Evolutionary conservation across 2,113 vertebrate species (phyloP), one percentile per base, ranked within the genome.

Genomic region (Chionodraco myersi): DNA sequence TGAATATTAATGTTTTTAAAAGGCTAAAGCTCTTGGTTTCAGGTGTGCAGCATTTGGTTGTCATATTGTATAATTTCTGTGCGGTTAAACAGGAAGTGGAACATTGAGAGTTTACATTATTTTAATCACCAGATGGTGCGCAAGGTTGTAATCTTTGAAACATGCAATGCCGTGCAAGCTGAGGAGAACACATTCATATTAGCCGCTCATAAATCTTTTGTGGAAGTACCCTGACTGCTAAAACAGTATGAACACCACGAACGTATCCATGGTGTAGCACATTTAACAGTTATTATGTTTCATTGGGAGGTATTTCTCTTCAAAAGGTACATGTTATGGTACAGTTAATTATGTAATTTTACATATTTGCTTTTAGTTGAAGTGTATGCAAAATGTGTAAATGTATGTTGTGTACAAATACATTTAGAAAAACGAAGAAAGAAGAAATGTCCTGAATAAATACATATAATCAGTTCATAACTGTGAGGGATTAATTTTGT

Each of bases 71-170:
- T 48, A 1, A 56, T 56, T 26, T 80, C 49, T 58, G 30, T 57
- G 10, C 13, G 10, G 45, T 14, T n/a, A 10, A 84, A 75, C 34
- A 61, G 44, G 23, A 74, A 34, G 59, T 60, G 13, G 13, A 67
- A 26, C 2, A 3, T 44, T 44, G 68, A 69, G 62, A 30, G 47
- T 76, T 72, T 30, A 78, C 26, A 21, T 36, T 49, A 26, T 23
- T 23, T 44, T 47, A 6, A 26, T 45, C 30, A 59, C 34, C 79
- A 82, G 75, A 76, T 76, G 75, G 65, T 13, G 54, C 15, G 60
- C 70, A 56, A 57, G 60, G 65, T 84, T 82, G 84, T 64, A 75
- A 79, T 82, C 78, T 75, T 36, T 10, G 60, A 72, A 79, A 64
- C 75, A 73, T 69, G 47, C 15, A 15, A 68, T 54, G 68, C 4